A percentile compares a stretch with the other conserved stretches of the same genome.
phyloP scores from a whole-genome alignment of 92 coral and sea anemone species.

The Nematostella vectensis region DNA sequence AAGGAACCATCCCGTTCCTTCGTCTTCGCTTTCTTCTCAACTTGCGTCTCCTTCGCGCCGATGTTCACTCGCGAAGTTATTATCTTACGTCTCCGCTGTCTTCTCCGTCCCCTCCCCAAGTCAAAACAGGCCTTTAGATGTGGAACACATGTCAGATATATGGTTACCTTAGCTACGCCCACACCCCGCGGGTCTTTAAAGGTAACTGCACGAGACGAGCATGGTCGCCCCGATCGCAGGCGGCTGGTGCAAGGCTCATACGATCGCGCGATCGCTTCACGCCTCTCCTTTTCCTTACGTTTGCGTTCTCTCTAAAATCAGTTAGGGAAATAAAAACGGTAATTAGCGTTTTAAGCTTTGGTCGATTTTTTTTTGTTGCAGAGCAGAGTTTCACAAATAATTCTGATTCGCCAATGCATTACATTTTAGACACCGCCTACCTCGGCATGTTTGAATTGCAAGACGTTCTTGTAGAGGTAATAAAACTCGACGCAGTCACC shows the following conservation, averaged over 20 bases:
- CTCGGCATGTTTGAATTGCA: not conserved
- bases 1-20: too few species aligned
- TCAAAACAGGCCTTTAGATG: too few species aligned
- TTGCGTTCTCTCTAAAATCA: not conserved
- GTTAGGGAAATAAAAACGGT: not conserved
- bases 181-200: too few species aligned
- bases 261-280: not conserved
- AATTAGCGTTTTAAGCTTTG: not conserved
- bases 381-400: not conserved
- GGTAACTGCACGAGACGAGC: not conserved
- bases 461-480: not conserved
- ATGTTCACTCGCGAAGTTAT: too few species aligned
- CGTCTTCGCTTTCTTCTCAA: too few species aligned
- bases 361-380: not conserved
- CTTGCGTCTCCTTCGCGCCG: too few species aligned
- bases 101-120: too few species aligned
- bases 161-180: too few species aligned
- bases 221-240: not conserved
- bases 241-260: not conserved
- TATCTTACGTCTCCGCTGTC: too few species aligned
- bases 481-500: constrained; percentile 1
- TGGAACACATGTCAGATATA: too few species aligned
- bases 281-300: not conserved
- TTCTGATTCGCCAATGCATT: not conserved
- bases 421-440: not conserved